Evolutionary conservation across 1,140 invertebrate species (phyloP), one percentile per base, ranked within the genome.

Genomic region (Drosophila subobscura): DNA sequence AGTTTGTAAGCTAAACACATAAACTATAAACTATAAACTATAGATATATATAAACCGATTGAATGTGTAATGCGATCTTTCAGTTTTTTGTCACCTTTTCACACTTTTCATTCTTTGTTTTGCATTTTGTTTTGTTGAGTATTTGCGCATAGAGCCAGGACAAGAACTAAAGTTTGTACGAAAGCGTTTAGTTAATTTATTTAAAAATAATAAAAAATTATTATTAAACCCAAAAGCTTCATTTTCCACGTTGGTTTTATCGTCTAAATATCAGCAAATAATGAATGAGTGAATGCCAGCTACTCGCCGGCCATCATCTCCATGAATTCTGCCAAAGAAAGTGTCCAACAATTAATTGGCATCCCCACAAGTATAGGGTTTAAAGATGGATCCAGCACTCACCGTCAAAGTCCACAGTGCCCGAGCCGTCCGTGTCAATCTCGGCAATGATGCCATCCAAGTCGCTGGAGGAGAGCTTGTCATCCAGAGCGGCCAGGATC

Each of bases 371-470:
- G 20, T 10, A 23, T 29, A 8, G 20, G 1, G 10, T 20, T 27
- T 4, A 10, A 5, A 23, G 14, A 22, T 14, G 16, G 16, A 20
- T 4, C 6, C 27, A n/a, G 14, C 2, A 7, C 14, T 12, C 47
- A 96, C 96, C 96, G 93, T 97, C 96, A 91, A 96, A 97, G 91
- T 97, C 96, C 56, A 98, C 97, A 40, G 97, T 98, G 83, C 97
- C 97, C 40, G 96, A 97, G 50, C 97, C 97, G 91, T 98, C 97
- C 68, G 97, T 97, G 92, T 98, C 97, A 85, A 98, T 98, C 93
- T 98, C 97, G 77, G 96, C 95, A 73, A 97, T 97, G 91, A 98
- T 98, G 52, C 97, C 97, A 90, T 98, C 97, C 53, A 98, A 93
- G 85, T 96, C 95, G 8, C 94, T 93, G 81, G 94, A 95, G 51